phyloP scores from a whole-genome alignment of 2,797 vertebrate species.

The Ptychobarbus kaznakovi region DNA sequence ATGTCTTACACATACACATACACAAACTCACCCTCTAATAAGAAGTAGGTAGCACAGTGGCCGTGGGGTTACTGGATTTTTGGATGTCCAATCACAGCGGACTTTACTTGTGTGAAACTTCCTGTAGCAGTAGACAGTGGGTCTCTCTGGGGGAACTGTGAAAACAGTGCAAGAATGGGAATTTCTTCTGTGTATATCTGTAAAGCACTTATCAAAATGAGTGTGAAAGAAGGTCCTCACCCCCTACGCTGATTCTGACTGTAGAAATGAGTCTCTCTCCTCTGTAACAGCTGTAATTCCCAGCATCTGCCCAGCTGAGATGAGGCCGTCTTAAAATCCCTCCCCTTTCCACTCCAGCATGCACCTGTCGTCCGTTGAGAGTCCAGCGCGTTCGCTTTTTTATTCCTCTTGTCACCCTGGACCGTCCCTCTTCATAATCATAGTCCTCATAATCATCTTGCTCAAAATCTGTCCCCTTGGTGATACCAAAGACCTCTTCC shows the following conservation, averaged over 20 bases:
- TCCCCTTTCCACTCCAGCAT: conserved; percentile 41
- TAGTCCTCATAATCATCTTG: conserved; percentile 49
- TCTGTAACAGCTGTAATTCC: conserved; percentile 80
- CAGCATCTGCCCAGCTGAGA: conserved; percentile 69
- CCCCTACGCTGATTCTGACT: conserved; percentile 72
- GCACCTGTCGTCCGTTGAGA: conserved; percentile 55
- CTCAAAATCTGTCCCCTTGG: conserved; percentile 28
- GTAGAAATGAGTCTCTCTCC: conserved; percentile 62
- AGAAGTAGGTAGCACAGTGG: conserved; percentile 77
- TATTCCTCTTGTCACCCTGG: conserved; percentile 58
- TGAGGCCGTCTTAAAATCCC: conserved; percentile 64
- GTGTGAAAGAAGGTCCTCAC: background rate
- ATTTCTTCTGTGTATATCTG: background rate
- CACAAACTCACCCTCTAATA: conserved; percentile 72
- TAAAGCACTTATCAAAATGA: background rate
- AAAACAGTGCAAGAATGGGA: background rate
- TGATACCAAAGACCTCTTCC: conserved; percentile 23
- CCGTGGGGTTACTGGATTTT: background rate
- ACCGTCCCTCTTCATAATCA: conserved; percentile 25
- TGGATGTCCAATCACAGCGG: conserved; percentile 81
- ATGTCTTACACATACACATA: background rate
- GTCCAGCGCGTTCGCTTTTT: conserved; percentile 67
- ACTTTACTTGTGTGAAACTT: conserved; percentile 80
- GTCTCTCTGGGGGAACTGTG: conserved; percentile 79
- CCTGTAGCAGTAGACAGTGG: conserved; percentile 79